These are phyloP conservation scores for Orycteropus afer DNA, from an alignment of 2,113 vertebrate species.

Conservation along the genomic window DNA sequence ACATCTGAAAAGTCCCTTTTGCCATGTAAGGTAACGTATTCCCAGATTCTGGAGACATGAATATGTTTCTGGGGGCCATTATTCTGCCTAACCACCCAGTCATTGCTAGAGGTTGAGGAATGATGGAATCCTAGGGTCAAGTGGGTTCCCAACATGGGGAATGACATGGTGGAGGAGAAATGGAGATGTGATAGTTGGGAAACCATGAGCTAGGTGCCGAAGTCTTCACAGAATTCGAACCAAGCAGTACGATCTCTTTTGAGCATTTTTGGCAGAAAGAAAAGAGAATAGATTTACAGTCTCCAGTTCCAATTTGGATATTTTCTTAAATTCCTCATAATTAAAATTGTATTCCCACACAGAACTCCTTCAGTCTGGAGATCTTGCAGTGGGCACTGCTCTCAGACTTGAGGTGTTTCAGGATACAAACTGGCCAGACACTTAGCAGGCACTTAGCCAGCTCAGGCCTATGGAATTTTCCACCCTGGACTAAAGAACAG, in stretches of 20 bases:
- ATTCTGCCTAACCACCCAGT: neutral
- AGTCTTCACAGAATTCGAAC: slow-evolving; percentile 25
- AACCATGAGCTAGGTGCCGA: neutral
- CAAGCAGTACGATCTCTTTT: slow-evolving; percentile 5
- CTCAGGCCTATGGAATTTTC: slow-evolving; percentile 79
- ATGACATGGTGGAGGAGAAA: neutral
- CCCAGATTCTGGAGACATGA: neutral
- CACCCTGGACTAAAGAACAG: slow-evolving; percentile 57
- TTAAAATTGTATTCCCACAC: slow-evolving; percentile 49
- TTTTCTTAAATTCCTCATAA: slow-evolving; percentile 69
- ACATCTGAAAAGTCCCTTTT: neutral
- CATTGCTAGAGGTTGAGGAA: neutral
- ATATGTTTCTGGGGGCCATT: neutral
- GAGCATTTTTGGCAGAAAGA: slow-evolving; percentile 44
- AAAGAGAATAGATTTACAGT: slow-evolving; percentile 33
- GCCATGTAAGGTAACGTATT: neutral
- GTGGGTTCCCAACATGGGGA: neutral
- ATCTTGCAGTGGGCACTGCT: slow-evolving; percentile 64
- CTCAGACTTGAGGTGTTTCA: slow-evolving; percentile 76
- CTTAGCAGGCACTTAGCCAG: slow-evolving; percentile 69
- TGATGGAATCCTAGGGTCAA: neutral
- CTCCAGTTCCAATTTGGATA: slow-evolving; percentile 68
- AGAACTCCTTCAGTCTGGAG: slow-evolving; percentile 64
- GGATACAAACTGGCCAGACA: slow-evolving; percentile 72
- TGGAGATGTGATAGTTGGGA: neutral